Percentiles rank a stretch among this genome's conserved stretches.
These are phyloP conservation scores for Phalangium opilio DNA, from an alignment of 2,888 invertebrate species.

Conservation along the genomic window DNA sequence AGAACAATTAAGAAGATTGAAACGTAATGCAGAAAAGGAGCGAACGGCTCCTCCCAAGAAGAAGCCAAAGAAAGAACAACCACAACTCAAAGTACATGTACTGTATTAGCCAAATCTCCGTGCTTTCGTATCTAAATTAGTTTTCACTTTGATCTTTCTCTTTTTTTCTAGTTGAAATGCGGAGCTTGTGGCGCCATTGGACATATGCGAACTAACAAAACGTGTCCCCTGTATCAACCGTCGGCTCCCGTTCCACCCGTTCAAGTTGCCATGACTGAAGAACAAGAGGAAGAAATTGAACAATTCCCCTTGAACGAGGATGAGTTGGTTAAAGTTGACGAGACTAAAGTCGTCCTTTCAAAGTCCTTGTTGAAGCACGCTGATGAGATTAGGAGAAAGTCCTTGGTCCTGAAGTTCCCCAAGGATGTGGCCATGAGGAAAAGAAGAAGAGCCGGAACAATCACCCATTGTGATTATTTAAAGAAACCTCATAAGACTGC, in stretches of 20 bases:
- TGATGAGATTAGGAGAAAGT: slow-evolving; percentile 66
- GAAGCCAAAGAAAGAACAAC: slow-evolving; percentile 17
- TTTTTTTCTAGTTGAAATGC: slow-evolving; percentile 52
- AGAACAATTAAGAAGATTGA: slow-evolving; percentile 85
- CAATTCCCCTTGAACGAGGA: slow-evolving; percentile 55
- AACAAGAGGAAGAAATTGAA: slow-evolving; percentile 60
- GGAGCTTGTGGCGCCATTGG: slow-evolving; percentile 80
- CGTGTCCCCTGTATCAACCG: slow-evolving; percentile 72
- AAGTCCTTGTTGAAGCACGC: slow-evolving; percentile 76
- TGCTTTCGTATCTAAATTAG: no score
- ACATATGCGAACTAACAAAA: slow-evolving; percentile 82
- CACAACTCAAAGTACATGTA: slow-evolving; percentile 9
- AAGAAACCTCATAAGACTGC: slow-evolving; percentile 65
- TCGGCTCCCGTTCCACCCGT: slow-evolving; percentile 38
- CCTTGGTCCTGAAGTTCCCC: slow-evolving; percentile 59
- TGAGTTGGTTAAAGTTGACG: slow-evolving; percentile 80
- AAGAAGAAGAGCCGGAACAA: slow-evolving; percentile 46
- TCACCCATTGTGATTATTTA: slow-evolving; percentile 74
- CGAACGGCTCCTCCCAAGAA: slow-evolving; percentile 29
- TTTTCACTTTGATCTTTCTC: neutral
- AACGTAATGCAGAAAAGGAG: slow-evolving; percentile 64
- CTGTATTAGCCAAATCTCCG: no score
- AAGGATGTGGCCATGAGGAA: slow-evolving; percentile 47
- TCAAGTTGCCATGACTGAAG: slow-evolving; percentile 57
- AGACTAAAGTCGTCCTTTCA: slow-evolving; percentile 80